Evolutionary conservation across 1,140 invertebrate genomes (phyloP), one percentile per base, ranked within the genome.

Genomic region (Neodiprion virginianus): DNA sequence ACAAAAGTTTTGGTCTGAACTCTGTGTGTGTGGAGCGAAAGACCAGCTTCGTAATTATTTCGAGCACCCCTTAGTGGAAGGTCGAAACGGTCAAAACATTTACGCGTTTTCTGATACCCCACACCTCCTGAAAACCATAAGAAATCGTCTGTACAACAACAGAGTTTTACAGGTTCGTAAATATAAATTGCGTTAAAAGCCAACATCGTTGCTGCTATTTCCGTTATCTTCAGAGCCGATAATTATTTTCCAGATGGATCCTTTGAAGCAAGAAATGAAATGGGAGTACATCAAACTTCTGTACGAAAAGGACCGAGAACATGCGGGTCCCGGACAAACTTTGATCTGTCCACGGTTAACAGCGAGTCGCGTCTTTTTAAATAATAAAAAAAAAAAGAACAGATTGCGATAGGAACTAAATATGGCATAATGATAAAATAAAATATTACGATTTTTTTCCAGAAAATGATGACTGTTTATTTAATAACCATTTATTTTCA

Each of bases 91-190:
- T 17, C 5, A 2, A 40, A 50, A 72, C 61, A 72, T 82, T 61
- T 79, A 72, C 74, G 77, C 76, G n/a, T 80, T 81, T 61, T 79
- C 77, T 5, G 78, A 80, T 53, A 69, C 75, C 50, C 76, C 79
- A 12, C 80, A 81, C 73, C 66, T 81, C n/a, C 75, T 79, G 0
- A 80, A 81, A 72, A 80, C 73, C 11, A 75, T 81, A 8, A 49
- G 77, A 73, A 79, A 81, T 47, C 74, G 75, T 8, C 72, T 78
- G 50, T 79, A 48, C 69, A 74, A 21, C 28, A 75, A 1, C 73
- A 76, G 65, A 61, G 74, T 5, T 72, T 73, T 49, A 70, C 75
- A 28, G 73, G 68, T 40, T 3, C 5, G 28, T 40, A 40, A 3
- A 40, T 4, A 3, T 40, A 40, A 3, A 40, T 40, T 40, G 28